Conservation (phyloP, 2,888 invertebrate genomes). For the Drosophila atripex region DNA sequence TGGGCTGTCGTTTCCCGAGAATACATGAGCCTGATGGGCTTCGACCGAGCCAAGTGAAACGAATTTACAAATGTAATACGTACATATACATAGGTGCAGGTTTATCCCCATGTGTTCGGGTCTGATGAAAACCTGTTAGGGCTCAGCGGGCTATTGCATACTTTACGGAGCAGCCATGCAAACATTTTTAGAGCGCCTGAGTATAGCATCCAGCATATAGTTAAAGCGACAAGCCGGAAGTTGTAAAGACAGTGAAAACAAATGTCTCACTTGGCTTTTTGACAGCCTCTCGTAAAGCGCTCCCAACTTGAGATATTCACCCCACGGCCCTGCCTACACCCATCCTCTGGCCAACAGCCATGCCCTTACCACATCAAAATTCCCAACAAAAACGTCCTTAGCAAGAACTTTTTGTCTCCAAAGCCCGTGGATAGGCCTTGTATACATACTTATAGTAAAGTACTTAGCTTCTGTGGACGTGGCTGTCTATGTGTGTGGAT, state of each 20-base stretch:
- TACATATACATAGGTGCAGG: neutral
- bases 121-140: slow-evolving; percentile 39
- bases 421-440: slow-evolving; percentile 55
- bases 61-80: slow-evolving; percentile 5
- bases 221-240: slow-evolving; percentile 58
- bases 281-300: slow-evolving; percentile 49
- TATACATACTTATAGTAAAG: slow-evolving; percentile 21
- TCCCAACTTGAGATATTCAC: slow-evolving; percentile 16
- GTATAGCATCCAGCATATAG: slow-evolving; percentile 3
- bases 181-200: slow-evolving; percentile 23
- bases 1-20: neutral
- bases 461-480: slow-evolving; percentile 9
- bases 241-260: slow-evolving; percentile 68
- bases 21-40: slow-evolving; percentile 7
- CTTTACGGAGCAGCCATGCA: slow-evolving; percentile 31
- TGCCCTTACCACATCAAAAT: slow-evolving; percentile 19
- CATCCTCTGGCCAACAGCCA: neutral
- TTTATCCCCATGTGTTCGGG: slow-evolving; percentile 4
- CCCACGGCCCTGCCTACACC: neutral
- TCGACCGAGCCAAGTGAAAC: slow-evolving; percentile 24
- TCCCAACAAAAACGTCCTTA: slow-evolving; percentile 43
- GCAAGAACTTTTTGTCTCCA: slow-evolving; percentile 58
- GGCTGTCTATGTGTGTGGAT: slow-evolving; percentile 46
- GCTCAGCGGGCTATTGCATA: slow-evolving; percentile 46
- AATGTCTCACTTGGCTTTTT: slow-evolving; percentile 66